phyloP scores from a whole-genome alignment of 2,797 vertebrate species.

The Smutsia gigantea region DNA sequence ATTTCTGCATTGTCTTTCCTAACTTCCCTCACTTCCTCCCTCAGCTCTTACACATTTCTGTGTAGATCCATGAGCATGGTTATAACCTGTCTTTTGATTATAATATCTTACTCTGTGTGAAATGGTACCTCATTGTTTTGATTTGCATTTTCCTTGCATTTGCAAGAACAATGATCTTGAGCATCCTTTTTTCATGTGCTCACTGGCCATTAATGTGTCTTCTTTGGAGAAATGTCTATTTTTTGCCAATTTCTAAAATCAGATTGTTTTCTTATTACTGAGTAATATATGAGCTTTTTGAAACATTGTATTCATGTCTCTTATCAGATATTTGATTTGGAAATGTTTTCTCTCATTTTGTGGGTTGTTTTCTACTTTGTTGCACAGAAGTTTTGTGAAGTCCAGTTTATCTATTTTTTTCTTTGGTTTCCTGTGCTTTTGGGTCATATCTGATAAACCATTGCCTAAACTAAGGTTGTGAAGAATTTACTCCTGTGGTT shows the following conservation, averaged over 20 bases:
- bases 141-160: not conserved
- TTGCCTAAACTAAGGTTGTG: not conserved
- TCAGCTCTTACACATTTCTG: too few relatives aligned
- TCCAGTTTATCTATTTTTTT: not conserved
- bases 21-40: too few relatives aligned
- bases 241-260: not conserved
- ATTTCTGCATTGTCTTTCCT: too few relatives aligned
- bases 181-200: not conserved
- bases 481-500: not conserved
- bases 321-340: not conserved
- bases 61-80: too few relatives aligned
- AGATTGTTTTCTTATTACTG: not conserved
- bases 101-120: not conserved
- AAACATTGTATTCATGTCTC: not conserved
- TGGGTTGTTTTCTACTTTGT: not conserved
- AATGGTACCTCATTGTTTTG: not conserved
- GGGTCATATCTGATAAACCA: not conserved
- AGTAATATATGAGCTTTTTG: not conserved
- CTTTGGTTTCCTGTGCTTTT: not conserved
- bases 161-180: not conserved
- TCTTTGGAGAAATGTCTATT: not conserved
- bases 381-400: slow-evolving; percentile 6
- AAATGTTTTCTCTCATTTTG: not conserved
- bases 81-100: not conserved
- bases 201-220: not conserved